Evolutionary conservation across 2,888 invertebrate species (phyloP), one percentile per base, ranked within the genome.

Genomic region (Homarus gammarus): DNA sequence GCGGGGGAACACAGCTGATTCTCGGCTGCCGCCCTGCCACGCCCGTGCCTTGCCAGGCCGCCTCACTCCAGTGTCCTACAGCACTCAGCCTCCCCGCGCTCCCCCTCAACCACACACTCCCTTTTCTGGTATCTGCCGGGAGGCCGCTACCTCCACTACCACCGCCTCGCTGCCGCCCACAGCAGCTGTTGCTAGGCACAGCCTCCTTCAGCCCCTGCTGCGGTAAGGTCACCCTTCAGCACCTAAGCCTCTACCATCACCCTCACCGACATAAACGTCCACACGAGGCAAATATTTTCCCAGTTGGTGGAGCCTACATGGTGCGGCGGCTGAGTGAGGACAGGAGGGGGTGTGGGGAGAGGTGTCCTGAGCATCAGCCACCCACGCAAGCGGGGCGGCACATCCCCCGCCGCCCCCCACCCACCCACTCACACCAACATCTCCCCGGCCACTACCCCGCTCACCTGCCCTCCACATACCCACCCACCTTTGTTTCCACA

Each of bases 1-100:
- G 84, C 73, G 84, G 83, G 33, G 73, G 72, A 84, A 84, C 72
- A 81, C 81, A 81, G 81, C 81, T 81, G 81, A 81, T 72, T 51
- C 73, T 84, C 40, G 36, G 70, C 70, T 68, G 83, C 83, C 72
- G 64, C 84, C 81, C 51, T 84, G 84, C 73, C 72, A 73, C 83
- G 70, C 83, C 72, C 83, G 83, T 15, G n/a, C 56, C 56, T 31
- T 44, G 40, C 40, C 44, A 38, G 27, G 77, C 77, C 51, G 68
- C 49, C 49, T 33, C 33, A 78, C 44, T 44, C 44, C 5, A 44
- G 44, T 44, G 6, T 44, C 44, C 44, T 44, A 44, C 44, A 12
- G 44, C n/a, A 12, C n/a, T 64, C 64, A 64, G 27, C 56, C 56
- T 31, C 2, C 38, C 61, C n/a, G 31, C 40, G 31, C 64, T 64